Conservation (phyloP, 2,888 invertebrate genomes). For the Lapara coniferarum region DNA sequence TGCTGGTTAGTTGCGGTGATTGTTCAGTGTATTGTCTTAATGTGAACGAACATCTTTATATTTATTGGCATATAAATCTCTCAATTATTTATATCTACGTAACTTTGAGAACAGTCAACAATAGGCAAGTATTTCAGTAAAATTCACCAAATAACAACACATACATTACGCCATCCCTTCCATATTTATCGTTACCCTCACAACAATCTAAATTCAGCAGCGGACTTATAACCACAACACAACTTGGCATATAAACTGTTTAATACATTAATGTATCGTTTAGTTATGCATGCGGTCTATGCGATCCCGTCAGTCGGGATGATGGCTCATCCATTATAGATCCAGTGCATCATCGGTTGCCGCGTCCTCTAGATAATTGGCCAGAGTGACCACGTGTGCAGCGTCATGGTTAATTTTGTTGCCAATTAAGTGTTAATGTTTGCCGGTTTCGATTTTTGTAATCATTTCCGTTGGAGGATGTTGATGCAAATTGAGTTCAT, state of each 20-base stretch:
- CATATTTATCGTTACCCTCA: background rate
- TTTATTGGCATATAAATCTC: too few species aligned
- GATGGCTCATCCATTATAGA: constrained; percentile 83
- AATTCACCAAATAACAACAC: background rate
- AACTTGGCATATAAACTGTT: constrained; percentile 10
- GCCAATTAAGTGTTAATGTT: constrained; percentile 57
- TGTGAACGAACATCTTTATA: too few species aligned
- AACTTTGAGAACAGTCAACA: background rate
- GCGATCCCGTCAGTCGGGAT: constrained; percentile 78
- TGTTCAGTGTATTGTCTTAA: background rate
- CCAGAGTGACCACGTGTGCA: background rate
- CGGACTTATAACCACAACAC: background rate
- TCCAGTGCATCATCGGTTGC: constrained; percentile 68
- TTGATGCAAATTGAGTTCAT: background rate
- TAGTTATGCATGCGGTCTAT: constrained; percentile 69
- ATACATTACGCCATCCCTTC: background rate
- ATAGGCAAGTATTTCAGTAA: background rate
- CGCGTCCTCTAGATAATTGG: constrained; percentile 83
- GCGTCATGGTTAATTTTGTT: constrained; percentile 63
- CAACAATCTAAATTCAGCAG: constrained; percentile 15
- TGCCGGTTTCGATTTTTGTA: background rate
- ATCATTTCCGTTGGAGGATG: constrained; percentile 1
- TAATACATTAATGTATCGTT: constrained; percentile 32
- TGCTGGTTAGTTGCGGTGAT: background rate
- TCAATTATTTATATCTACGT: too few species aligned